A percentile compares a stretch with the other conserved stretches of the same genome.
phyloP scores from a whole-genome alignment of 1,140 invertebrate genomes.

The Brachionus paranguensis region DNA sequence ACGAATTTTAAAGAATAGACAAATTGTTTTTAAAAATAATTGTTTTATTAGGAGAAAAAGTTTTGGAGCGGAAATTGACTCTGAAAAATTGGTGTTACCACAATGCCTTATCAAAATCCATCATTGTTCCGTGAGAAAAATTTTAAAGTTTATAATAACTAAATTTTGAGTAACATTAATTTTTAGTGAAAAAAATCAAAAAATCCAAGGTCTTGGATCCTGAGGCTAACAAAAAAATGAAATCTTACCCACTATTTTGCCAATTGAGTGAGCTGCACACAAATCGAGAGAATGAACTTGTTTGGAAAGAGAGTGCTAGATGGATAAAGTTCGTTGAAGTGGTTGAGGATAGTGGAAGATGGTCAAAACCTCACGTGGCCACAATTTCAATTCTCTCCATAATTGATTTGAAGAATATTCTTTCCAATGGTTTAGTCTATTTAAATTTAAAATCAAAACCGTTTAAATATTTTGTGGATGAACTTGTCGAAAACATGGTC shows the following conservation, averaged over 20 bases:
- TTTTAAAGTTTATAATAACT: background rate
- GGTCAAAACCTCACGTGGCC: constrained; percentile 56
- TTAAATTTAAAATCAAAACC: constrained; percentile 48
- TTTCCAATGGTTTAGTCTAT: constrained; percentile 50
- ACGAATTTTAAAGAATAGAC: background rate
- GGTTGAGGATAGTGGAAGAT: constrained; percentile 55
- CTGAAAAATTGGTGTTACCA: background rate
- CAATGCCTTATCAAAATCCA: background rate
- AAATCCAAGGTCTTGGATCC: background rate
- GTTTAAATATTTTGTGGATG: constrained; percentile 79
- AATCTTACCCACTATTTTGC: constrained; percentile 18
- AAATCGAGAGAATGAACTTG: background rate
- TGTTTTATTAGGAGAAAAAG: background rate
- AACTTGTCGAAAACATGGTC: constrained; percentile 84
- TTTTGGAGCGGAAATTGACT: background rate
- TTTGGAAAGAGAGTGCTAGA: constrained; percentile 42
- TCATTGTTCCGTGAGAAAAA: background rate
- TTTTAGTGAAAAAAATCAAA: background rate
- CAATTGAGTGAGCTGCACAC: constrained; percentile 17
- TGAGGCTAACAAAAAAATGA: background rate
- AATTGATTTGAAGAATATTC: constrained; percentile 51
- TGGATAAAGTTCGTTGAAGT: constrained; percentile 58
- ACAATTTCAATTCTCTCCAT: constrained; percentile 53
- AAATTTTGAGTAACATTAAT: background rate
- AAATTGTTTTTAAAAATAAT: background rate